Conservation (phyloP, 2,797 vertebrate genomes). For the Melanotaenia trifasciata region DNA sequence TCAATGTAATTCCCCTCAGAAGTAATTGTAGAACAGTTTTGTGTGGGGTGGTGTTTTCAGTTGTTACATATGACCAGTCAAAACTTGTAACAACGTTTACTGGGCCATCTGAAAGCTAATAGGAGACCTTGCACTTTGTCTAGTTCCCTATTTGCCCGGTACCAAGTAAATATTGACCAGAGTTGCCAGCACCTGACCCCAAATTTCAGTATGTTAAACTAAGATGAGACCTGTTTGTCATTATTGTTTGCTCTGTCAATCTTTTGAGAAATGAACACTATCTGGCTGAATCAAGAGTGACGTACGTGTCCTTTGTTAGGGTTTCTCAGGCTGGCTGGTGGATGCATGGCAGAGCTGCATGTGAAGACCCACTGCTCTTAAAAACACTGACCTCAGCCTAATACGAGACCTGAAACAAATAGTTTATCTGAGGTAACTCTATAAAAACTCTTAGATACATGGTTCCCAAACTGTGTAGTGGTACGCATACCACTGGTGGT, state of each 20-base stretch:
- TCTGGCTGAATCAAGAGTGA: slow-evolving; percentile 6
- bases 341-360: neutral
- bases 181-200: slow-evolving; percentile 28
- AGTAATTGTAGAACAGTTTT: neutral
- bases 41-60: neutral
- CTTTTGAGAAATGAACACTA: neutral
- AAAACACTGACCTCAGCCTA: no score
- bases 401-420: no score
- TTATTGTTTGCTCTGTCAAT: slow-evolving; percentile 6
- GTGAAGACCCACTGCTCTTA: neutral
- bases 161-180: slow-evolving; percentile 69
- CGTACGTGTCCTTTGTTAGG: neutral
- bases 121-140: slow-evolving; percentile 59
- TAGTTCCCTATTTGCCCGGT: slow-evolving; percentile 48
- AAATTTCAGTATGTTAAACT: slow-evolving; percentile 6
- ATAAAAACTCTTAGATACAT: no score
- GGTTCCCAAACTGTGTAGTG: no score
- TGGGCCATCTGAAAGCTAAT: slow-evolving; percentile 3
- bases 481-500: no score
- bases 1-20: neutral
- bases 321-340: slow-evolving; percentile 2
- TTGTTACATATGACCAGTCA: slow-evolving; percentile 2
- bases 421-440: no score
- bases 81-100: slow-evolving; percentile 27
- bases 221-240: slow-evolving; percentile 21